Evolutionary conservation across 2,888 invertebrate genomes (phyloP).

Genomic region (Troides oblongomaculatus): DNA sequence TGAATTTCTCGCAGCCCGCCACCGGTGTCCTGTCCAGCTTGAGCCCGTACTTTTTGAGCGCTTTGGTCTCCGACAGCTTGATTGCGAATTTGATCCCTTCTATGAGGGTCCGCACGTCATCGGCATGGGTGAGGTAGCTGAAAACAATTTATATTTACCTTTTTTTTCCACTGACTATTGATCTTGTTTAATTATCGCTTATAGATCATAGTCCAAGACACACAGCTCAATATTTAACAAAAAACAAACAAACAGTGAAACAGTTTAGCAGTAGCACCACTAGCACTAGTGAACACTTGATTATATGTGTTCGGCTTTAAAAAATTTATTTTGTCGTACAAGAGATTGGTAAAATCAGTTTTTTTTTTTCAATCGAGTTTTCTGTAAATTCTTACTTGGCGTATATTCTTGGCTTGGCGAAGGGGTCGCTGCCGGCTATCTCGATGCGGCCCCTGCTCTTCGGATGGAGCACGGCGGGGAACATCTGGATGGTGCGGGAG

Average conservation of each 20-base stretch:
- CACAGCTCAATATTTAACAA: no score
- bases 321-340: no score
- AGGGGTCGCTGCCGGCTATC: conserved; percentile 87
- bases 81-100: conserved; percentile 92
- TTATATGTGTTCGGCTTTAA: no score
- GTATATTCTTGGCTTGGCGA: conserved; percentile 90
- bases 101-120: conserved; percentile 88
- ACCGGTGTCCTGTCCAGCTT: conserved; percentile 86
- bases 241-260: no score
- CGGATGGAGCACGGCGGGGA: conserved; percentile 91
- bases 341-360: no score
- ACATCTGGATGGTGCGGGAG: conserved; percentile 84
- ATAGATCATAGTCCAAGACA: no score
- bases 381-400: conserved; percentile 81
- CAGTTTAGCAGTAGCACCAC: no score
- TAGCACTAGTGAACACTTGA: no score
- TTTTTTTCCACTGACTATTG: no score
- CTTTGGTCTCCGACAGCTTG: conserved; percentile 84
- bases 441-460: conserved; percentile 90
- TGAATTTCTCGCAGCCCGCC: conserved; percentile 85
- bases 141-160: conserved; percentile 21
- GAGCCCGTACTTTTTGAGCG: conserved; percentile 83
- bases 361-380: no score
- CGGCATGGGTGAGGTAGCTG: conserved; percentile 85
- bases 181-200: no score